These are phyloP conservation scores for Yponomeuta malinellus DNA, from an alignment of 2,888 invertebrate species.

Conservation along the genomic window DNA sequence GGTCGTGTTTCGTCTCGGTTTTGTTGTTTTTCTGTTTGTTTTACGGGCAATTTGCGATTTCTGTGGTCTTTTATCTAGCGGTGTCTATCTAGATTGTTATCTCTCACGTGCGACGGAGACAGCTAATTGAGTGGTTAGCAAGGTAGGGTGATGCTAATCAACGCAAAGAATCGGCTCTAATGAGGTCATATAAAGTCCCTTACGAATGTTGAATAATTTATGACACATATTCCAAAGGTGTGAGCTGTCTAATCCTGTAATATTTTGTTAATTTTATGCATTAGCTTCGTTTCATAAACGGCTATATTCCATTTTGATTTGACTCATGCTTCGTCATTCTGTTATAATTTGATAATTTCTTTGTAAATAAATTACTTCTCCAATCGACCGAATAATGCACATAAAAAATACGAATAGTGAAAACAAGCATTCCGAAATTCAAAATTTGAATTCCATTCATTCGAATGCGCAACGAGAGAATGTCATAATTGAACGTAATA, in stretches of 20 bases:
- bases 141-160: conserved; percentile 49
- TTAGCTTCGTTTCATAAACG: neutral
- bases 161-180: conserved; percentile 52
- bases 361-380: too few relatives aligned
- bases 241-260: conserved; percentile 20
- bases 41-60: conserved; percentile 67
- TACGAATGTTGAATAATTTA: conserved; percentile 58
- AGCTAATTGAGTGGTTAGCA: conserved; percentile 53
- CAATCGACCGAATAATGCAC: too few relatives aligned
- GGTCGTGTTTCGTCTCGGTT: conserved; percentile 58
- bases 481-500: conserved; percentile 10
- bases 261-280: conserved; percentile 2
- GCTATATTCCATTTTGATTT: conserved; percentile 4
- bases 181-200: conserved; percentile 56
- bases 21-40: conserved; percentile 61
- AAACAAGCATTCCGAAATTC: neutral
- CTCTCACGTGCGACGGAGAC: conserved; percentile 32
- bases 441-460: conserved; percentile 3
- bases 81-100: conserved; percentile 38
- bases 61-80: conserved; percentile 29
- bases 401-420: too few relatives aligned
- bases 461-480: neutral
- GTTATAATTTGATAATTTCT: too few relatives aligned
- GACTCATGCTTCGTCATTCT: neutral
- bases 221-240: conserved; percentile 35